Base-by-base conservation (phyloP, 1,140 invertebrate genomes). In the Maniola jurtina region DNA sequence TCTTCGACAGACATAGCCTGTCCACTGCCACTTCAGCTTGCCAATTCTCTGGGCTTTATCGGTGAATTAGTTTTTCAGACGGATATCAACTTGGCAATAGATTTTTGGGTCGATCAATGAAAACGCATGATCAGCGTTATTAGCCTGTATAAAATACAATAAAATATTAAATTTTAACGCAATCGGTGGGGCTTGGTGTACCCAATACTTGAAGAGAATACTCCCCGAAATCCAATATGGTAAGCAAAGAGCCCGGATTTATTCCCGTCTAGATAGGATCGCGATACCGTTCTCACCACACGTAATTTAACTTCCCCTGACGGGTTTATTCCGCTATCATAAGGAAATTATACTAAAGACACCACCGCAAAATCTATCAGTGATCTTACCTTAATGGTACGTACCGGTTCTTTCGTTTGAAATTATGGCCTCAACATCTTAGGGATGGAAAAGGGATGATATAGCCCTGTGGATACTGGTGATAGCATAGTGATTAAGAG, bases 231-330 rank as follows among this genome's bases (percentile, higher is more conserved):
- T 84, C 83, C 83, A 84, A 86, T 75, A 85, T 77, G 81, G 78
- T 71, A 68, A 68, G 62, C 74, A 68, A 69, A 77, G 75, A 68
- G 70, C 64, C 70, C 68, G 66, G 76, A 86, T 88, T 88, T 88
- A 86, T 85, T 76, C 72, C 71, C 69, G 62, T 64, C 54, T 76
- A 76, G 85, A 88, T 88, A 83, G 72, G 64, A 81, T 81, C 81
- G 74, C 73, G 79, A 85, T 88, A 86, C 66, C 66, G 76, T 75
- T 75, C 69, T 73, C 68, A 68, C 75, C 82, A 81, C 79, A 83
- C 77, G 84, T 80, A 84, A 84, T 86, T 87, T 84, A 84, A 84
- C 77, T 86, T 80, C 72, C 72, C 77, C 68, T 76, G 78, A 66
- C 71, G 80, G 81, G 73, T 74, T 86, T 81, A 82, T 79, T 79